Conservation (phyloP, 2,113 vertebrate genomes). For the Mus pahari region DNA sequence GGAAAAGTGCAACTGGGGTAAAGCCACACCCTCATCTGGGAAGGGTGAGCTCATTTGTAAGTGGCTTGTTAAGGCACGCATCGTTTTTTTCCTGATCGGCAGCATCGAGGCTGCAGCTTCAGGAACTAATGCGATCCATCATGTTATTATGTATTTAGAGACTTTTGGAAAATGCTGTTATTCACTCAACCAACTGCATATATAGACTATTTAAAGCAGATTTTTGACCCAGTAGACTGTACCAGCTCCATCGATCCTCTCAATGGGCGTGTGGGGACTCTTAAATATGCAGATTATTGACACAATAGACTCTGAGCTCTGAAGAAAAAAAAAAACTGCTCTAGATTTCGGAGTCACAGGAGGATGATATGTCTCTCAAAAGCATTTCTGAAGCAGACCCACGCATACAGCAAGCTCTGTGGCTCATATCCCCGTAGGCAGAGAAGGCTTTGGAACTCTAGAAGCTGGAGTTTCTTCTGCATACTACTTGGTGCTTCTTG, state of each 20-base stretch:
- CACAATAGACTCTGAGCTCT: constrained; percentile 47
- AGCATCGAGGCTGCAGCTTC: constrained; percentile 69
- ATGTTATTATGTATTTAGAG: constrained; percentile 83
- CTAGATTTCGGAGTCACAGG: neutral
- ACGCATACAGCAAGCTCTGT: neutral
- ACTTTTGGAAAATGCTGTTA: constrained; percentile 81
- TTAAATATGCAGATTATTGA: constrained; percentile 83
- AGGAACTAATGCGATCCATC: constrained; percentile 76
- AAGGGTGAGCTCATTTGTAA: constrained; percentile 79
- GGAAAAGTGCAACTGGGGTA: neutral
- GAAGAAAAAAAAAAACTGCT: neutral
- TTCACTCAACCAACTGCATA: constrained; percentile 83
- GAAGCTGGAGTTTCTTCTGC: neutral
- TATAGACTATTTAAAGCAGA: constrained; percentile 83
- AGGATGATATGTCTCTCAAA: constrained; percentile 52
- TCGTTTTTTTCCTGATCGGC: constrained; percentile 80
- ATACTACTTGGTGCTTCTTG: neutral
- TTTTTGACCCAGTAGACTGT: constrained; percentile 84
- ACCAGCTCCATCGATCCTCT: constrained; percentile 79
- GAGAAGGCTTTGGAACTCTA: neutral
- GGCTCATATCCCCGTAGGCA: neutral
- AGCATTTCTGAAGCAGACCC: neutral
- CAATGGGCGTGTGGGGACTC: constrained; percentile 79
- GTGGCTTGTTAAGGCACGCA: constrained; percentile 79
- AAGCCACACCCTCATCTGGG: constrained; percentile 52